Evolutionary conservation across 2,797 vertebrate species (phyloP).

Genomic region (Ctenosaura bakeri): DNA sequence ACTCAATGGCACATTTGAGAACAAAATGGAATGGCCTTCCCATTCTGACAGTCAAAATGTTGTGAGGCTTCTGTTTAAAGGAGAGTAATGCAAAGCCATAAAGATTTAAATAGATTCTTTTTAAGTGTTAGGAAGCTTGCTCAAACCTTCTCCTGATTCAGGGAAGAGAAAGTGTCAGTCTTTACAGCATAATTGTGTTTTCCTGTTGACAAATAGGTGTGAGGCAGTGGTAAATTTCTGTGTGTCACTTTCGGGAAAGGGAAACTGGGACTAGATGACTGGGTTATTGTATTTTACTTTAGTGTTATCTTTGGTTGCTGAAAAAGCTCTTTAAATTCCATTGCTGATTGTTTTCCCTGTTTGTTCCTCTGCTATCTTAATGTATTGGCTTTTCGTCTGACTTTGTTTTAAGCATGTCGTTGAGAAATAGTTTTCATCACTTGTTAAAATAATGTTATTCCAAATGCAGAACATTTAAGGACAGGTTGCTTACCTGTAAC

Average conservation of each 20-base stretch:
- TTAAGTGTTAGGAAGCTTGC: neutral
- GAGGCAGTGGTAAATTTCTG: neutral
- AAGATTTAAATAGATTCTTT: neutral
- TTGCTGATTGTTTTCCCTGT: neutral
- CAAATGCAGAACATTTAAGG: neutral
- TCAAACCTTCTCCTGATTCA: neutral
- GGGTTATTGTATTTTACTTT: neutral
- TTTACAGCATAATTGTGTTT: neutral
- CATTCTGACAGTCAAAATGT: no score
- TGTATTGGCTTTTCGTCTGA: neutral
- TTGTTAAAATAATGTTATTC: neutral
- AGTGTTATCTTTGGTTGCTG: neutral
- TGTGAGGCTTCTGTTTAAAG: neutral
- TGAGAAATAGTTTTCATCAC: neutral
- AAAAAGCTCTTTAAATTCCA: conserved; percentile 7
- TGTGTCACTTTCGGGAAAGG: neutral
- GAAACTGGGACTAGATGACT: neutral
- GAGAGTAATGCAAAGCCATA: neutral
- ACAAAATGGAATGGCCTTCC: no score
- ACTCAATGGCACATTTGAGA: no score
- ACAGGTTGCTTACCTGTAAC: no score
- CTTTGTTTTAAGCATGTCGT: neutral
- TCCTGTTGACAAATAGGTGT: neutral
- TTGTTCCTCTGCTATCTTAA: neutral
- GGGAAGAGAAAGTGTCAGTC: neutral